Evolutionary conservation across 2,888 invertebrate genomes (phyloP).

Genomic region (Dascillus cervinus): DNA sequence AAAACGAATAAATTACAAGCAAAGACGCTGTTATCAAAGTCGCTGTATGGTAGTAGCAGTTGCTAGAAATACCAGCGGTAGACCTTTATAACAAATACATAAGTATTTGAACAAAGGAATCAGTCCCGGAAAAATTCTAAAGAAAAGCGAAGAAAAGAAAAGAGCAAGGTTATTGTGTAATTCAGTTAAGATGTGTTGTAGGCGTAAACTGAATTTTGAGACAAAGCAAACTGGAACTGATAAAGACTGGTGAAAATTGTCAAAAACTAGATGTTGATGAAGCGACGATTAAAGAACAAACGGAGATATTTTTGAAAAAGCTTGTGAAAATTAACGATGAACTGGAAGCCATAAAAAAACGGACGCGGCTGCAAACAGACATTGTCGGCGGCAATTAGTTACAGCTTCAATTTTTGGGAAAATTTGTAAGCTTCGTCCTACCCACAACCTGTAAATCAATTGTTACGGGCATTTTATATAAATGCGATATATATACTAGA

Average conservation of each 20-base stretch:
- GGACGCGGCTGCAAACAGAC: neutral
- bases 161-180: too few species aligned
- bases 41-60: conserved; percentile 4
- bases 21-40: conserved; percentile 6
- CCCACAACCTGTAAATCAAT: too few species aligned
- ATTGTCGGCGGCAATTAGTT: too few species aligned
- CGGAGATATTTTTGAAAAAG: conserved; percentile 2
- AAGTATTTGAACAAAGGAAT: conserved; percentile 3
- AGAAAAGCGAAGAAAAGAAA: too few species aligned
- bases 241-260: conserved; percentile 3
- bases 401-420: too few species aligned
- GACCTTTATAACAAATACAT: conserved; percentile 1
- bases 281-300: conserved; percentile 1
- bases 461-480: too few species aligned
- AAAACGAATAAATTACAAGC: conserved; percentile 1
- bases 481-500: too few species aligned
- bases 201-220: too few species aligned
- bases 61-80: conserved; percentile 4
- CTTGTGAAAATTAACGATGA: conserved; percentile 5
- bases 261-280: conserved; percentile 4
- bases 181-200: too few species aligned
- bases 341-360: neutral
- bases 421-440: too few species aligned
- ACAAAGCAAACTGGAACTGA: conserved; percentile 2
- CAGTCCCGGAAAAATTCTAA: neutral